These are phyloP conservation scores for Hanleya hanleyi DNA, from an alignment of 2,888 invertebrate genomes.

Conservation along the genomic window DNA sequence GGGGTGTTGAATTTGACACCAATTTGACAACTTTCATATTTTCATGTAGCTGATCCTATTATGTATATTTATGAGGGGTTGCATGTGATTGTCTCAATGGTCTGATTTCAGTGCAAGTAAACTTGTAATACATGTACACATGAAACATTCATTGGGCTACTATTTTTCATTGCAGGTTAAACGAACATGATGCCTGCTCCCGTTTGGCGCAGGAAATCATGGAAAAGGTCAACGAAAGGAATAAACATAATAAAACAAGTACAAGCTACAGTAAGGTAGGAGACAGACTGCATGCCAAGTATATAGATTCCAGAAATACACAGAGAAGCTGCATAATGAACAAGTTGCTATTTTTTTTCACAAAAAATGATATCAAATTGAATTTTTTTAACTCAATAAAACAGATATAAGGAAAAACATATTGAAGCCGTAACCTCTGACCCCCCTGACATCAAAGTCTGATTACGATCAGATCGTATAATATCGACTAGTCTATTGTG, in stretches of 20 bases:
- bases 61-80: no score
- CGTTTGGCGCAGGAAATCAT: constrained; percentile 60
- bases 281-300: no score
- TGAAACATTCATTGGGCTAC: background rate
- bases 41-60: no score
- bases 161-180: constrained; percentile 49
- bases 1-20: no score
- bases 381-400: background rate
- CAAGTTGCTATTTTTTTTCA: background rate
- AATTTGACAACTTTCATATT: no score
- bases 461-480: no score
- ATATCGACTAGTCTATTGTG: no score
- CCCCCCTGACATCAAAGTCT: no score
- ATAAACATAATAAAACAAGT: constrained; percentile 60
- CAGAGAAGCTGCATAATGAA: no score
- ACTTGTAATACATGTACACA: background rate
- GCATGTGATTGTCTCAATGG: no score
- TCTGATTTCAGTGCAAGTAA: no score
- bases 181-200: constrained; percentile 58
- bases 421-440: no score
- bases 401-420: background rate
- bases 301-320: background rate
- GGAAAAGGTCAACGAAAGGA: constrained; percentile 63
- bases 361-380: background rate
- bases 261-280: constrained; percentile 61